Percentiles rank a stretch among this genome's conserved stretches.
Evolutionary conservation across 2,113 vertebrate species (phyloP).

Genomic region (Myotis lucifugus): DNA sequence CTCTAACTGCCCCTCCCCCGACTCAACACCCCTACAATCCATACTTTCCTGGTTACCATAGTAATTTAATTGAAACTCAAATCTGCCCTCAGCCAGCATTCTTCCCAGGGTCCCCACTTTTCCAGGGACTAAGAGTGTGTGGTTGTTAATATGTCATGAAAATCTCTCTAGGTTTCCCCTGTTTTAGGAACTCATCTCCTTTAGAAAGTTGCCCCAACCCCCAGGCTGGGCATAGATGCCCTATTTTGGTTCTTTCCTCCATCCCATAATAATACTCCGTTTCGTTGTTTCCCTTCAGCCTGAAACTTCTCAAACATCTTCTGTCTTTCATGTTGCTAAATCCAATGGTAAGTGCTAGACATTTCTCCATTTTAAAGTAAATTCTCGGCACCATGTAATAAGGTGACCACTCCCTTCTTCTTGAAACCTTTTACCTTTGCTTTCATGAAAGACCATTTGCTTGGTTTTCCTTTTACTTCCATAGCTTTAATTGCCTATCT

Average conservation of each 20-base stretch:
- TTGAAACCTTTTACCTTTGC: background rate
- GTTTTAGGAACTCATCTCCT: background rate
- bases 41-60: background rate
- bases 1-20: background rate
- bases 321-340: background rate
- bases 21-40: accelerated
- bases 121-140: background rate
- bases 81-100: background rate
- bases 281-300: background rate
- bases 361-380: background rate
- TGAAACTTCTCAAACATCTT: background rate
- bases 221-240: background rate
- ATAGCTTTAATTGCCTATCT: background rate
- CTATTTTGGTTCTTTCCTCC: background rate
- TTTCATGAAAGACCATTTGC: background rate
- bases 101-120: background rate
- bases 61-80: conserved; percentile 40
- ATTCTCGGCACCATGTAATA: background rate
- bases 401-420: accelerated
- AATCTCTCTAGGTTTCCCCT: background rate
- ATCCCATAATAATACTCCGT: background rate
- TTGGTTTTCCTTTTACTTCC: background rate
- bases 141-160: background rate
- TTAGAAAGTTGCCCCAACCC: background rate
- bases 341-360: background rate